phyloP scores from a whole-genome alignment of 2,113 vertebrate species.

The Irena cyanogastra region DNA sequence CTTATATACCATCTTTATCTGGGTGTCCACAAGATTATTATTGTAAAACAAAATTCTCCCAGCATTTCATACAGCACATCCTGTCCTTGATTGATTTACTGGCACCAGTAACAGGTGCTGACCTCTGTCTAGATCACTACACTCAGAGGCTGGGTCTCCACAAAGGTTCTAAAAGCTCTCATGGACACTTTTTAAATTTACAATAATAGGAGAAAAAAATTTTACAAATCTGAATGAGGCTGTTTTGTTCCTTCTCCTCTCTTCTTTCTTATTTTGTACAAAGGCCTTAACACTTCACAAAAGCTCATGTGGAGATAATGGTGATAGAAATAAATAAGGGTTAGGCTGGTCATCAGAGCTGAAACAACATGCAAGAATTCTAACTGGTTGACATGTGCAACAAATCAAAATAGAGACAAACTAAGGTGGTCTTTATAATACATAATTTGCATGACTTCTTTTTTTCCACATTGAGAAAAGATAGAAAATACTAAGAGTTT shows the following conservation, averaged over 20 bases:
- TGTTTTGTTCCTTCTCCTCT: neutral
- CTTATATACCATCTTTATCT: neutral
- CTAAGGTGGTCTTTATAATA: neutral
- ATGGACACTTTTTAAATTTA: neutral
- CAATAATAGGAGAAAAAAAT: neutral
- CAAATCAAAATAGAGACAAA: neutral
- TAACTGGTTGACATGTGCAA: neutral
- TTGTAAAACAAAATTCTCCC: neutral
- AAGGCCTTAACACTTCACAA: neutral
- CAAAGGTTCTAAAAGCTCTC: neutral
- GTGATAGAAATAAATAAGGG: neutral
- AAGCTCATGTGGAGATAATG: neutral
- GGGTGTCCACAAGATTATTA: neutral
- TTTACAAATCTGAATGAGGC: neutral
- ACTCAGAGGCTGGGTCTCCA: neutral
- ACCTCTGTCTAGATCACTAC: neutral
- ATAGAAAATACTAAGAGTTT: neutral
- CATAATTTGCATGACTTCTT: neutral
- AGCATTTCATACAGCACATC: neutral
- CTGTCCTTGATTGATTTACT: neutral
- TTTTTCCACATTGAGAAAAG: neutral
- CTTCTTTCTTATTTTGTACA: neutral
- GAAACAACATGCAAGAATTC: neutral
- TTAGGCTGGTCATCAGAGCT: neutral
- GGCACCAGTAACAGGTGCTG: neutral